Evolutionary conservation across 2,888 invertebrate genomes (phyloP), one percentile per base, ranked within the genome.

Genomic region (Argyra leucocephala): DNA sequence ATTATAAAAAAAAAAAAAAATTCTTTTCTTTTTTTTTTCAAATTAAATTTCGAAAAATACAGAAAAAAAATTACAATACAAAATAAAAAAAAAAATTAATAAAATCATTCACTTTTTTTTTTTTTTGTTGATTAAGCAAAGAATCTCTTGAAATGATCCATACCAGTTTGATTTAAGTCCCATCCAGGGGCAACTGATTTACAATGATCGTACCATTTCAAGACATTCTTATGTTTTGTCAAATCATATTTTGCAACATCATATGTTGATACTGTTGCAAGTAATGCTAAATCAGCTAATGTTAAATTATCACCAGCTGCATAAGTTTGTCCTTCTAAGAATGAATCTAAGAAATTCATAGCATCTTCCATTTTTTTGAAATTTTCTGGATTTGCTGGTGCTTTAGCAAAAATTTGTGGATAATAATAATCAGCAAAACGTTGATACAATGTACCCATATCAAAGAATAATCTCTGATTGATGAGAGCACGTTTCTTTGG

Each of bases 381-480:
- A 76, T 89, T 88, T 22, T 85, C 86, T 61, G 84, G 84, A 75
- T 90, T 88, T 12, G 83, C 83, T 26, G 86, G 83, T 6, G 82
- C 82, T 67, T 85, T 85, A 3, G 81, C 84, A 72, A 87, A 85
- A 22, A 86, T 70, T 74, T 86, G 83, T 26, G 87, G 86, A 73
- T 86, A 84, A 74, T 88, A 89, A 74, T 88, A 88, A 67, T 88
- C 88, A 4, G 82, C 81, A 71, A 90, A 87, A 73, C 86, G 83
- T 67, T 83, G 82, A 78, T 87, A 90, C 6, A 94, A 80, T 0
- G 87, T 88, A 24, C 89, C 89, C 74, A 88, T 83, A 73, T 93
- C 92, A 77, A 92, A 93, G 80, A 87, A 90, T 66, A 93, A 79
- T 65, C 88, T 83, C 74, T 90, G 88, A 78, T 93, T 90, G 62